Evolutionary conservation across 1,140 invertebrate species (phyloP).

Genomic region (Magallana angulata): DNA sequence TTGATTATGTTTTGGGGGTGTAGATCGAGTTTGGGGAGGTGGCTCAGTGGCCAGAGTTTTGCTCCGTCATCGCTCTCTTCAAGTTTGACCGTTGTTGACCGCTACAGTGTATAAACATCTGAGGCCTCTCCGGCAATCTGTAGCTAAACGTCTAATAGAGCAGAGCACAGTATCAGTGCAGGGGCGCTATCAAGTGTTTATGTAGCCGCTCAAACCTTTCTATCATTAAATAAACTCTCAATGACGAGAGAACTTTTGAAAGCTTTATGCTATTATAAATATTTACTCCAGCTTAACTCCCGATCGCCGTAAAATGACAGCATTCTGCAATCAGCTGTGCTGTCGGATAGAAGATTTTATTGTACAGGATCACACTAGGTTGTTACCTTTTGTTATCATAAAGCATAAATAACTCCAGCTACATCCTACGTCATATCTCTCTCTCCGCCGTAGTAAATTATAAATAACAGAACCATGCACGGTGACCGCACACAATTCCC

Average conservation of each 20-base stretch:
- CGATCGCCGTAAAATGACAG: background rate
- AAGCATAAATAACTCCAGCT: background rate
- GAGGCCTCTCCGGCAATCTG: background rate
- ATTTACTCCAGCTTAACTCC: constrained; percentile 9
- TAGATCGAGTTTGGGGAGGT: too few relatives aligned
- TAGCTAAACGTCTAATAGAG: background rate
- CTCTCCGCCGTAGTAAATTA: constrained; percentile 11
- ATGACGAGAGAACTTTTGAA: constrained; percentile 11
- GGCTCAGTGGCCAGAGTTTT: too few relatives aligned
- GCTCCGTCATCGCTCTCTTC: too few relatives aligned
- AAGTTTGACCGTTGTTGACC: too few relatives aligned
- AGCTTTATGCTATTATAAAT: constrained; percentile 33
- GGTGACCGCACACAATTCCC: constrained; percentile 11
- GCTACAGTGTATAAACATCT: background rate
- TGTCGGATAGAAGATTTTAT: background rate
- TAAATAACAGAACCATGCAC: constrained; percentile 1
- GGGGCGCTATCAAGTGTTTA: background rate
- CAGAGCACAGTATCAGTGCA: background rate
- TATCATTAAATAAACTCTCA: constrained; percentile 35
- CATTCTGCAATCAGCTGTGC: background rate
- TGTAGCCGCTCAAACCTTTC: constrained; percentile 10
- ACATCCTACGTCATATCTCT: background rate
- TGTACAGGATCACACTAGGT: background rate
- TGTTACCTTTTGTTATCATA: constrained; percentile 4
- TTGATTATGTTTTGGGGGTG: too few relatives aligned